Evolutionary conservation across 2,113 vertebrate species (phyloP), one percentile per base, ranked within the genome.

Genomic region (Myodes glareolus): DNA sequence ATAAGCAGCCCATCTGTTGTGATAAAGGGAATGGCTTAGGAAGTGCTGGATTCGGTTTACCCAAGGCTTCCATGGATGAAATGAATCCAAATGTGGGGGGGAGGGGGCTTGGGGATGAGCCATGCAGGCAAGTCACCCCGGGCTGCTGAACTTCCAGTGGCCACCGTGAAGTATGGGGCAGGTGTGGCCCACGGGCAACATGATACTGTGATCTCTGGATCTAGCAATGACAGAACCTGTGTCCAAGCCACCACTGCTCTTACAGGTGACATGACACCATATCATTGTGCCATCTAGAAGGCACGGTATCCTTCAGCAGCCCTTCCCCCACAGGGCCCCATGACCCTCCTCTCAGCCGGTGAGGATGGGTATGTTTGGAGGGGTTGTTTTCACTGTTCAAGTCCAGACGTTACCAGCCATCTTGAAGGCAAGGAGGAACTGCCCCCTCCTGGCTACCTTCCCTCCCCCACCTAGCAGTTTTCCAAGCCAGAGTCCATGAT

Each of bases 231-330:
- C 72, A 73, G 25, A 73, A 42, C 0, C 17, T 58, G 14, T 8
- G 16, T 47, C 58, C 39, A 21, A n/a, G 5, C 23, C 2, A 23
- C 55, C 27, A 3, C 1, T 87, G 7, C 50, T 58, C 39, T n/a
- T 23, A 31, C 31, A 31, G 21, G 70, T 0, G 1, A 33, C 7
- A 1, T 7, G 45, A 36, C 21, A 29, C 25, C 23, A 0, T 0
- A 13, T 23, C 27, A 0, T 23, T 45, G 19, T 27, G 45, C 63
- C 52, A 21, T 1, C 0, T 14, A 17, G n/a, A 27, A 12, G 65
- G 27, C 7, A 0, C 3, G 36, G 4, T 10, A 52, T 67, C 77
- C 65, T 61, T 50, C 6, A 2, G 1, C 8, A 33, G 42, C 70
- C 52, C 14, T 36, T 76, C 75, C 45, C 31, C 25, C 7, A 7